Evolutionary conservation across 2,113 vertebrate genomes (phyloP).

Genomic region (Lonchura striata): DNA sequence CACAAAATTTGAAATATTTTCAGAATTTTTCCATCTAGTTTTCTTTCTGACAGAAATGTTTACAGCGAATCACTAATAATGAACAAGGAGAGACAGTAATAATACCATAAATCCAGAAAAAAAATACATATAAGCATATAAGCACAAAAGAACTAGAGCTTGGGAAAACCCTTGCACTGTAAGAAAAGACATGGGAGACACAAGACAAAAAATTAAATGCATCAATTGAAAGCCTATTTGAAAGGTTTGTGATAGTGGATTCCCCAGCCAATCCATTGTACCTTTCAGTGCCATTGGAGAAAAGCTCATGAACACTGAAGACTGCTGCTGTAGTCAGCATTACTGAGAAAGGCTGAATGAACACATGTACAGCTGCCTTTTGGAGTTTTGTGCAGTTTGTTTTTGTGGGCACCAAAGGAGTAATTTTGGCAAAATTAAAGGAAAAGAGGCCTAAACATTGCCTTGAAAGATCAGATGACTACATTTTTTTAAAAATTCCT

Average conservation of each 20-base stretch:
- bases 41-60: neutral
- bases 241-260: neutral
- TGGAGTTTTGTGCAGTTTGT: neutral
- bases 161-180: neutral
- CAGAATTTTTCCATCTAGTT: neutral
- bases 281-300: neutral
- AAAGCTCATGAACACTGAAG: neutral
- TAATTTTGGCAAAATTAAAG: slow-evolving; percentile 23
- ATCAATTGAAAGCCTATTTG: neutral
- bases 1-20: neutral
- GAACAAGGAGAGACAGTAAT: neutral
- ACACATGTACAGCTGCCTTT: neutral
- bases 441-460: slow-evolving; percentile 12
- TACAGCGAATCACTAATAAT: neutral
- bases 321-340: neutral
- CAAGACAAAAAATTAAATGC: neutral
- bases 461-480: neutral
- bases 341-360: neutral
- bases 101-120: neutral
- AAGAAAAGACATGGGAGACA: neutral
- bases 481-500: neutral
- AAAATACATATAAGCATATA: neutral
- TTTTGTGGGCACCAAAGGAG: neutral
- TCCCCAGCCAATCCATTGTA: neutral
- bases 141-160: neutral